Percentiles rank a stretch among this genome's conserved stretches.
These are phyloP conservation scores for Otus sunia DNA, from an alignment of 2,113 vertebrate species.

Conservation along the genomic window DNA sequence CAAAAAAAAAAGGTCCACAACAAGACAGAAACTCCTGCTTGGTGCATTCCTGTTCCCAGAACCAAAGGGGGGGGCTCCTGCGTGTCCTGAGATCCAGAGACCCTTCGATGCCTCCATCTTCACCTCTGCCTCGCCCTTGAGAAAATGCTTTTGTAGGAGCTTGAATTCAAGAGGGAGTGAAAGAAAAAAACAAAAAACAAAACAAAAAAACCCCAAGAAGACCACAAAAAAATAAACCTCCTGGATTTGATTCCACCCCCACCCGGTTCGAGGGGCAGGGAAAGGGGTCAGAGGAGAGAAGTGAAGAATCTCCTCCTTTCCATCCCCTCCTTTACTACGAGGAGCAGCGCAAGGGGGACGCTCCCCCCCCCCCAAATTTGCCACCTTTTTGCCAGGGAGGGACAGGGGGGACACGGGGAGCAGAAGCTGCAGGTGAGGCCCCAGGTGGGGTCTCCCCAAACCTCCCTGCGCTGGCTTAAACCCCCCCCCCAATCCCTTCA, in stretches of 20 bases:
- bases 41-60: not conserved
- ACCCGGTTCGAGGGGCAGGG: not conserved
- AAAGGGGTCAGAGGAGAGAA: not conserved
- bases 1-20: not conserved
- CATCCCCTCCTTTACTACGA: not conserved
- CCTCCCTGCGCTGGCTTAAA: not conserved
- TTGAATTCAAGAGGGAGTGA: not conserved
- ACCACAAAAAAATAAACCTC: not conserved
- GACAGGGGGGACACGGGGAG: not conserved
- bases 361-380: not conserved
- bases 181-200: not conserved
- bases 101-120: fast-evolving
- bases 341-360: not conserved
- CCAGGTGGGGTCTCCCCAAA: too few relatives aligned
- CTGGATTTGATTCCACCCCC: not conserved
- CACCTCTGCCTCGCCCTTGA: not conserved
- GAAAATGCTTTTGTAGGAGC: too few relatives aligned
- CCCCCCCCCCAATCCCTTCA: too few relatives aligned
- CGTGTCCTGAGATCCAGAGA: too few relatives aligned
- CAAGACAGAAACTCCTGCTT: not conserved
- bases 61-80: not conserved
- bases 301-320: not conserved
- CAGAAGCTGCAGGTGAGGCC: not conserved
- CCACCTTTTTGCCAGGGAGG: not conserved
- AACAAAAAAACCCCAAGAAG: too few relatives aligned